Conservation (phyloP, 2,113 vertebrate genomes). For the Labeo rohita region DNA sequence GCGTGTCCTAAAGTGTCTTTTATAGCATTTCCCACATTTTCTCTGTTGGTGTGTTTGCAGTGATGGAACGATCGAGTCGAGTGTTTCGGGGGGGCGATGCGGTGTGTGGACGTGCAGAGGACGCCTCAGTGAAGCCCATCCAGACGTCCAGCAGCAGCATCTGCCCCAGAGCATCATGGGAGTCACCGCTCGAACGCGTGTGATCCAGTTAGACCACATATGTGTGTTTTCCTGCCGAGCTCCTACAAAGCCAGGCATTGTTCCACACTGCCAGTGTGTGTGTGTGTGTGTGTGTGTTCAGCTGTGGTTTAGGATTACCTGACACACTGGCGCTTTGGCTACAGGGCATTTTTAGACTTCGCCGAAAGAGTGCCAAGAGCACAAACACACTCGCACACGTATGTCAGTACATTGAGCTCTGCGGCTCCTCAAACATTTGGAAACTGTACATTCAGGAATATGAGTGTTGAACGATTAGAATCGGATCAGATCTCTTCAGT, state of each 20-base stretch:
- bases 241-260: slow-evolving; percentile 21
- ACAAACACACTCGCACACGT: slow-evolving; percentile 1
- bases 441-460: background rate
- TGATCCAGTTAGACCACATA: background rate
- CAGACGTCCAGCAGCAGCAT: background rate
- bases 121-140: background rate
- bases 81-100: background rate
- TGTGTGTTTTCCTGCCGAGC: background rate
- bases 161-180: background rate
- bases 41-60: background rate
- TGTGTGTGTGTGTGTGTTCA: slow-evolving; percentile 32
- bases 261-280: background rate
- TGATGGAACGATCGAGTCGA: background rate
- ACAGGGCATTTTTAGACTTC: slow-evolving; percentile 77
- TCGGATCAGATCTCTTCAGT: background rate
- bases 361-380: background rate
- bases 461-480: background rate
- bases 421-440: background rate
- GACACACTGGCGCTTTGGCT: slow-evolving; percentile 83
- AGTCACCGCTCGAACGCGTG: background rate
- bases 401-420: background rate
- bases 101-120: background rate
- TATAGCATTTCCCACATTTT: background rate
- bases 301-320: slow-evolving; percentile 87
- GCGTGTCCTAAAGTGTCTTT: background rate